A percentile compares a stretch with the other conserved stretches of the same genome.
Conservation (phyloP, 2,797 vertebrate genomes). For the Spinus pinus region DNA sequence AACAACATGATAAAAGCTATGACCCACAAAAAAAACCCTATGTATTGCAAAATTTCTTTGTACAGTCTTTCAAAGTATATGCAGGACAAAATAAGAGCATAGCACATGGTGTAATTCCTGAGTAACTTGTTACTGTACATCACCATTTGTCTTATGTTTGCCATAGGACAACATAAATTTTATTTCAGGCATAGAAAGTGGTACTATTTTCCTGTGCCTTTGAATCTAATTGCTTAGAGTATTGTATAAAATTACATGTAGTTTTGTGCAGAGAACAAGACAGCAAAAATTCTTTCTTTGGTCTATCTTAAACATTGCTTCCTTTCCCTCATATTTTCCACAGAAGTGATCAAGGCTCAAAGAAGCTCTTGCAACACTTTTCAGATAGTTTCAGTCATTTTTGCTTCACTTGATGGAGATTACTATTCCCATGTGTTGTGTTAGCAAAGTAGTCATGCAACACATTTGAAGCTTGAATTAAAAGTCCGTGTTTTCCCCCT, state of each 20-base stretch:
- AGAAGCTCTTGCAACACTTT: conserved; percentile 15
- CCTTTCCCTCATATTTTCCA: not conserved
- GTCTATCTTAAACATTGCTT: not conserved
- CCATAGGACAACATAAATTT: not conserved
- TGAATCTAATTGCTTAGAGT: not conserved
- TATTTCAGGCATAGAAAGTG: not conserved
- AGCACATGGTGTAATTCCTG: not conserved
- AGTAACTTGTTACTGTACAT: not conserved
- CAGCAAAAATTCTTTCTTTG: not conserved
- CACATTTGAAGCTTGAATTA: conserved; percentile 34
- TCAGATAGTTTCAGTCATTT: conserved; percentile 13
- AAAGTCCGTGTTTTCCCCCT: conserved; percentile 8
- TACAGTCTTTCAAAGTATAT: not conserved
- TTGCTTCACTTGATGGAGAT: conserved; percentile 32
- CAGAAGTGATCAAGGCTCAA: not conserved
- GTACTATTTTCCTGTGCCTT: not conserved
- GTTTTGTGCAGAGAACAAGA: not conserved
- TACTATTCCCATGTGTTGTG: conserved; percentile 37
- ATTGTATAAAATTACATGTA: not conserved
- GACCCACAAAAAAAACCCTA: not conserved
- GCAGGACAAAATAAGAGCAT: not conserved
- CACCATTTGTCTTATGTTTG: not conserved
- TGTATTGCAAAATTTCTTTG: not conserved
- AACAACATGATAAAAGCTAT: not conserved
- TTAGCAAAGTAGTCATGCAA: conserved; percentile 42